Base-by-base conservation (phyloP, 2,888 invertebrate genomes). In the Abrostola tripartita region DNA sequence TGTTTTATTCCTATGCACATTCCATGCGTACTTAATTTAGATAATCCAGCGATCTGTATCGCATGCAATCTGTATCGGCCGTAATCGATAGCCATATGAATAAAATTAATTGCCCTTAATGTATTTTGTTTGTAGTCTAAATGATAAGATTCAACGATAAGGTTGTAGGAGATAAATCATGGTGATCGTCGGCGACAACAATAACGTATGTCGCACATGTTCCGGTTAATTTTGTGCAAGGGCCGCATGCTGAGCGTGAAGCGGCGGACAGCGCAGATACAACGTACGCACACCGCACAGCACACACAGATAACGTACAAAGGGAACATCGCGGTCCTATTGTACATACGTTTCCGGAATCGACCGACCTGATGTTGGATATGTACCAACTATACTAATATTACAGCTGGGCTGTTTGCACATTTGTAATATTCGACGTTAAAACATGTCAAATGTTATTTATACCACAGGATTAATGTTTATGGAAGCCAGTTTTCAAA, bases 121-220 rank as follows among this genome's bases (percentile, higher is more conserved):
- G 61, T 59, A 66, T 63, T 61, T 66, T 65, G 74, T 71, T 56
- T 55, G 49, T 56, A 63, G 70, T 61, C 61, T 69, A 70, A 77
- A 61, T 56, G 85, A 83, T 85, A 81, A 72, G 76, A 78, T 84
- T 84, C 81, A 79, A 76, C 78, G 85, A 85, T 85, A 81, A 73
- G 75, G 68, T 71, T 54, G 76, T 64, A 70, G 65, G 78, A 78
- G 77, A 88, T 92, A 89, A 92, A 90, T 92, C 89, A 88, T 83
- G 83, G 81, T 82, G 81, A 85, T 86, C 76, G 80, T 78, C 81
- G 78, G 81, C 76, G 83, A 84, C 85, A 76, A 84, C 82, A 84
- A 84, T 87, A 84, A 81, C 81, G 77, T 81, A 82, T 83, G 90
- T 91, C 88, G 90, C 89, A 85, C 85, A 87, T 88, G 90, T 90